Percentiles rank a stretch among this genome's conserved stretches.
Evolutionary conservation across 2,113 vertebrate genomes (phyloP).

Genomic region (Perca flavescens): DNA sequence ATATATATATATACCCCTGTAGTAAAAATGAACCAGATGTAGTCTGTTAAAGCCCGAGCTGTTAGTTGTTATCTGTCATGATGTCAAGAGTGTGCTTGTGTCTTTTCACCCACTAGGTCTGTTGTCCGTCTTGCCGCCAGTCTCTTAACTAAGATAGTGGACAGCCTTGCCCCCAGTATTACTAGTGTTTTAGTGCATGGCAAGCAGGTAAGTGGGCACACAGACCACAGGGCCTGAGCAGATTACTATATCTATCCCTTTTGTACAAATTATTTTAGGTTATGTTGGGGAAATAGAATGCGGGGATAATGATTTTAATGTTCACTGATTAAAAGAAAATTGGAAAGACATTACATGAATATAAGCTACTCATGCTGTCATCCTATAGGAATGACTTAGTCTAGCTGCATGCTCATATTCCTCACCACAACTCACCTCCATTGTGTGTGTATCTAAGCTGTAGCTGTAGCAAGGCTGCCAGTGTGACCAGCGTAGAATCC

Average conservation of each 20-base stretch:
- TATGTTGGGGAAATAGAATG: slow-evolving; percentile 21
- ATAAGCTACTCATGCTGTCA: slow-evolving; percentile 64
- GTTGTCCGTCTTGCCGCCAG: slow-evolving; percentile 97
- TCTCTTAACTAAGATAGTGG: slow-evolving; percentile 99
- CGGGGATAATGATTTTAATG: slow-evolving; percentile 75
- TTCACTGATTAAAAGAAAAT: slow-evolving; percentile 76
- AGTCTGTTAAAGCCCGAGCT: slow-evolving; percentile 15
- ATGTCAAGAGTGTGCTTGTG: slow-evolving; percentile 86
- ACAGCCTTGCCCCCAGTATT: slow-evolving; percentile 99
- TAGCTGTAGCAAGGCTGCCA: slow-evolving; percentile 32
- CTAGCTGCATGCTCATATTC: slow-evolving; percentile 50
- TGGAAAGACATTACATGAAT: neutral
- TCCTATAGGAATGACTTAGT: slow-evolving; percentile 48
- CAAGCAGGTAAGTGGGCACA: slow-evolving; percentile 95
- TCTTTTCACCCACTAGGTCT: slow-evolving; percentile 92
- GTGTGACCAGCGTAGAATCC: slow-evolving; percentile 49
- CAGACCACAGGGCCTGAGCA: slow-evolving; percentile 32
- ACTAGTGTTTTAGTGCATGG: slow-evolving; percentile 99
- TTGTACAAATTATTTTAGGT: neutral
- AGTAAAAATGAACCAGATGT: neutral
- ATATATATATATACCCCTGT: neutral
- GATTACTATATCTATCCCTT: neutral
- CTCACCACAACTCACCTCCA: slow-evolving; percentile 33
- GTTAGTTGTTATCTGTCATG: slow-evolving; percentile 26
- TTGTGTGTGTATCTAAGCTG: slow-evolving; percentile 46